phyloP scores from a whole-genome alignment of 2,888 invertebrate species.

The Phortica magna region DNA sequence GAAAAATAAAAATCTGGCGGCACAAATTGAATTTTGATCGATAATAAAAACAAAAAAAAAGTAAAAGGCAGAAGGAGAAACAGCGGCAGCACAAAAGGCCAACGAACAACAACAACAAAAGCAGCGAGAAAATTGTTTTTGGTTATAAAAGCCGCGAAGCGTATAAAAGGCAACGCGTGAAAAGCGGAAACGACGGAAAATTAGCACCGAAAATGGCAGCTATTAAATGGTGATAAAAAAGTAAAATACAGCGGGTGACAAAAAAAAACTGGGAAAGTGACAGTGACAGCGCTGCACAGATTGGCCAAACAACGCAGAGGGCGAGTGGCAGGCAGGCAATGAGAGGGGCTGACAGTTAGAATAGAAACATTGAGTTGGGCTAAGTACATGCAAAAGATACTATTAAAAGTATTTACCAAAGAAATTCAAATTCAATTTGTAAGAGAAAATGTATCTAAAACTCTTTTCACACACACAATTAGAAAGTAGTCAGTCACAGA shows the following conservation, averaged over 20 bases:
- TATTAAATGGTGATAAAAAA: slow-evolving; percentile 16
- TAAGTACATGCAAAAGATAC: too few relatives aligned
- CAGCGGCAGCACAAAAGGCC: slow-evolving; percentile 28
- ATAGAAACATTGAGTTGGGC: too few relatives aligned
- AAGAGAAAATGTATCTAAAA: too few relatives aligned
- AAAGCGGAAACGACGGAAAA: slow-evolving; percentile 35
- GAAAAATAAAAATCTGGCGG: slow-evolving; percentile 25
- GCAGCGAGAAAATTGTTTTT: slow-evolving; percentile 48
- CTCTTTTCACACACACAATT: too few relatives aligned
- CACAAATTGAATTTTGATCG: slow-evolving; percentile 73
- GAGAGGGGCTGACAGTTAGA: too few relatives aligned
- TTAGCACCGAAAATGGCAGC: slow-evolving; percentile 30
- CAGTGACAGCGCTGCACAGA: slow-evolving; percentile 17
- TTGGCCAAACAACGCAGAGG: slow-evolving; percentile 24
- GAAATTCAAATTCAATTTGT: too few relatives aligned
- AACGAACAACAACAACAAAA: slow-evolving; percentile 35
- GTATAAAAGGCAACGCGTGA: slow-evolving; percentile 49
- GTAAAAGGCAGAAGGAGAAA: slow-evolving; percentile 14
- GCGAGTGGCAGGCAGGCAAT: slow-evolving; percentile 7
- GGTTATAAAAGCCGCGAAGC: slow-evolving; percentile 34
- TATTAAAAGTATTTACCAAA: too few relatives aligned
- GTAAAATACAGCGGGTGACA: too few relatives aligned
- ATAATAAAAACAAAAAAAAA: slow-evolving; percentile 58
- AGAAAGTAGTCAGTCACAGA: slow-evolving; percentile 56
- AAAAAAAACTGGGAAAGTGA: slow-evolving; percentile 38